These are phyloP conservation scores for Dipodomys ordii DNA, from an alignment of 2,113 vertebrate species.

Conservation along the genomic window DNA sequence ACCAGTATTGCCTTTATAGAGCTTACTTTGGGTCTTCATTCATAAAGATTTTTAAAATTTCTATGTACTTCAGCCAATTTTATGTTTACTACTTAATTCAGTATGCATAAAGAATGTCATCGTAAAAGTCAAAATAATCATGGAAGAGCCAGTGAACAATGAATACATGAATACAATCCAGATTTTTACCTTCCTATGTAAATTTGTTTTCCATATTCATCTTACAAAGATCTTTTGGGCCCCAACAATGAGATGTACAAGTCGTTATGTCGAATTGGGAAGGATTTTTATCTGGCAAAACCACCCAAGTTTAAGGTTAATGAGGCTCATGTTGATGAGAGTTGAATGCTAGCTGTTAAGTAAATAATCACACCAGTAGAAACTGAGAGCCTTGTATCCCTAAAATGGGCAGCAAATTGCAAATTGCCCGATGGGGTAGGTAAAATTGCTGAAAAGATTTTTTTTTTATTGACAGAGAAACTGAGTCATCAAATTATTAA, in stretches of 20 bases:
- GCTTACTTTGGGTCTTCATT: not conserved
- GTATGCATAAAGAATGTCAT: not conserved
- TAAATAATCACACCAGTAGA: slow-evolving; percentile 70
- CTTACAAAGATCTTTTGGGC: slow-evolving; percentile 51
- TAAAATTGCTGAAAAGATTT: slow-evolving; percentile 65
- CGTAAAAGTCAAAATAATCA: slow-evolving; percentile 46
- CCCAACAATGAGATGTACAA: not conserved
- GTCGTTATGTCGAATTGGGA: not conserved
- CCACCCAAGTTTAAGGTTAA: slow-evolving; percentile 58
- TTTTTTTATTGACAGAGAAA: slow-evolving; percentile 73
- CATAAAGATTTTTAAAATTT: not conserved
- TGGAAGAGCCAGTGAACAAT: not conserved
- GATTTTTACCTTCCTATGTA: slow-evolving; percentile 42
- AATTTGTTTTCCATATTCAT: slow-evolving; percentile 5
- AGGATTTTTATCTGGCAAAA: slow-evolving; percentile 55
- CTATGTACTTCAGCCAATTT: not conserved
- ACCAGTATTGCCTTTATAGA: not conserved
- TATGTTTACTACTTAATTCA: not conserved
- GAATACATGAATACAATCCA: slow-evolving; percentile 1
- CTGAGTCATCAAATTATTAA: slow-evolving; percentile 73
- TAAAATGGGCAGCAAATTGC: slow-evolving; percentile 69
- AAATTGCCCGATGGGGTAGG: slow-evolving; percentile 49
- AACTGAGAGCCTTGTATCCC: slow-evolving; percentile 52
- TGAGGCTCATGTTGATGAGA: slow-evolving; percentile 64
- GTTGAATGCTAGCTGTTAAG: slow-evolving; percentile 67